These are phyloP conservation scores for Anableps anableps DNA, from an alignment of 2,797 vertebrate genomes.

Conservation along the genomic window DNA sequence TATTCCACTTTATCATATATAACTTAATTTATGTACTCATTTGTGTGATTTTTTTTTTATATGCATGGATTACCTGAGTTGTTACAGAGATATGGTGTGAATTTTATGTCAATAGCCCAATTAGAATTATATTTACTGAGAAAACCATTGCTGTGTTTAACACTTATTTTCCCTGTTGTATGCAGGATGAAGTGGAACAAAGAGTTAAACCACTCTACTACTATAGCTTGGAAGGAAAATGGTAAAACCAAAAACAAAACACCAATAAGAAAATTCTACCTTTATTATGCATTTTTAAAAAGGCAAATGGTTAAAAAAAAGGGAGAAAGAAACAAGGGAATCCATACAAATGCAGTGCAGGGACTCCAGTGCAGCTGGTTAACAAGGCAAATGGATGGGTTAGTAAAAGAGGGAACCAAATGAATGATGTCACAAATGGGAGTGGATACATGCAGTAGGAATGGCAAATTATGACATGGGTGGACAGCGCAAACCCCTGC, in stretches of 20 bases:
- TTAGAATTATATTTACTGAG: background rate
- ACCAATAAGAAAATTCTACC: conserved; percentile 48
- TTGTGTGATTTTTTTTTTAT: background rate
- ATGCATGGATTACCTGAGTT: background rate
- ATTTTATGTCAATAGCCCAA: background rate
- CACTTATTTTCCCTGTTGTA: conserved; percentile 9
- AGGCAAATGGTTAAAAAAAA: conserved; percentile 19
- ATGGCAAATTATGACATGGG: conserved; percentile 26
- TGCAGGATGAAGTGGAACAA: conserved; percentile 28
- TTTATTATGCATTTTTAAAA: conserved; percentile 28
- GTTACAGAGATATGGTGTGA: background rate
- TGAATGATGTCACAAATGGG: conserved; percentile 9
- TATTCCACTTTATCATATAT: background rate
- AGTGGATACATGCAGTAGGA: conserved; percentile 61
- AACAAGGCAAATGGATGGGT: conserved; percentile 40
- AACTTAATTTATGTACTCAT: background rate
- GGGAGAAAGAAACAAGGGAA: conserved; percentile 17
- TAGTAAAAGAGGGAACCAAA: conserved; percentile 42
- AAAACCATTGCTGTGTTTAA: background rate
- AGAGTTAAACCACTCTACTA: conserved; percentile 50
- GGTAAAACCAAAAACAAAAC: conserved; percentile 49
- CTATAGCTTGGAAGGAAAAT: conserved; percentile 49
- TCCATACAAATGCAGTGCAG: conserved; percentile 42
- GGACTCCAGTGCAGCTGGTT: conserved; percentile 50
- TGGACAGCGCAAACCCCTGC: conserved; percentile 24